Conservation (phyloP, 2,113 vertebrate species). For the Centropristis striata region DNA sequence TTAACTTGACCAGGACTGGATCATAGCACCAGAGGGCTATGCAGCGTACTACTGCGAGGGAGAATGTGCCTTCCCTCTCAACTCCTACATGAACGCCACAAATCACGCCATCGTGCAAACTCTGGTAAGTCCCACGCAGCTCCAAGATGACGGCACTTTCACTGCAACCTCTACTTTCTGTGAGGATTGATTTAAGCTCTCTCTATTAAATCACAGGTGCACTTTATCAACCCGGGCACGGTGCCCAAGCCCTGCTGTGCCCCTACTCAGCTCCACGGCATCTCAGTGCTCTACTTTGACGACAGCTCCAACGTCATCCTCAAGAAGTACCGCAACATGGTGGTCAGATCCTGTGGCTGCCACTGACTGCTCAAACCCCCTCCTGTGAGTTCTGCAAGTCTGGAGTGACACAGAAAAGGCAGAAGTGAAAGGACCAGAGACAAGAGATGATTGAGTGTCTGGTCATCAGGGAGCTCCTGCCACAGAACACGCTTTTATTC, state of each 20-base stretch:
- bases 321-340: constrained; percentile 99
- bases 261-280: constrained; percentile 96
- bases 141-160: constrained; percentile 11
- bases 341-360: constrained; percentile 96
- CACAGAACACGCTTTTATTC: constrained; percentile 43
- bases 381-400: neutral
- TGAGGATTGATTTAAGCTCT: constrained; percentile 11
- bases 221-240: constrained; percentile 97
- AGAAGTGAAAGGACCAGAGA: constrained; percentile 15
- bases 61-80: constrained; percentile 96
- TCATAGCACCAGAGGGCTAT: constrained; percentile 96
- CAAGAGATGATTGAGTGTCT: constrained; percentile 30
- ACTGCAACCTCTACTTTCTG: constrained; percentile 1
- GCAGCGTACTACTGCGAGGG: constrained; percentile 98
- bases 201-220: constrained; percentile 86
- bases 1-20: constrained; percentile 91
- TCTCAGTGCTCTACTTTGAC: constrained; percentile 98
- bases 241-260: constrained; percentile 98
- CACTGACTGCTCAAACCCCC: constrained; percentile 83
- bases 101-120: constrained; percentile 99
- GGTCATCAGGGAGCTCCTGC: constrained; percentile 35
- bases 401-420: neutral
- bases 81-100: constrained; percentile 99
- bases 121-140: constrained; percentile 87
- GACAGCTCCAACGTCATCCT: constrained; percentile 98